Evolutionary conservation across 2,888 invertebrate species (phyloP).

Genomic region (Copidosoma aretas): DNA sequence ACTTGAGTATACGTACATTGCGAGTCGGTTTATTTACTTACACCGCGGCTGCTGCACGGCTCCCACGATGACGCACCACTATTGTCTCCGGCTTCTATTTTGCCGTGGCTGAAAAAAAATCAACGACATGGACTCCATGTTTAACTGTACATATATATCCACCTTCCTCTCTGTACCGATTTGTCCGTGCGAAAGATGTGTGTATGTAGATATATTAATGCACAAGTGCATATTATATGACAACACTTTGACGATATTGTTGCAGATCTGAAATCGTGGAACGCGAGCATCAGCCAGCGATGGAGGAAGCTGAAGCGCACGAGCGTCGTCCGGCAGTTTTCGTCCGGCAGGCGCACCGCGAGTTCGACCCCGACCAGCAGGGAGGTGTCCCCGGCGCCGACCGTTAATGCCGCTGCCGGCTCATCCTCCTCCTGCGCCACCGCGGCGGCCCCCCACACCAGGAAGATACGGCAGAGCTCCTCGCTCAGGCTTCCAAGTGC

Average conservation of each 20-base stretch:
- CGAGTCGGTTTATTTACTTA: too few species aligned
- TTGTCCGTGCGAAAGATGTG: not conserved
- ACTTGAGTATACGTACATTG: too few species aligned
- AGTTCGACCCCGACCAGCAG: constrained; percentile 58
- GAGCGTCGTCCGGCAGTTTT: constrained; percentile 19
- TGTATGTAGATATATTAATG: not conserved
- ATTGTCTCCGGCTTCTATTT: constrained; percentile 36
- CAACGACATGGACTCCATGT: too few species aligned
- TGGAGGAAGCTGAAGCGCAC: constrained; percentile 77
- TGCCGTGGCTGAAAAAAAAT: not conserved
- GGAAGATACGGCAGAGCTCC: constrained; percentile 58
- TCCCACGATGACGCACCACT: constrained; percentile 27
- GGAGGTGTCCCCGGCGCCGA: constrained; percentile 58
- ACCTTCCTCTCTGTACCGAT: not conserved
- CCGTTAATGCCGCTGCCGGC: constrained; percentile 38
- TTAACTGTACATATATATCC: too few species aligned
- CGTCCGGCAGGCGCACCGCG: constrained; percentile 41
- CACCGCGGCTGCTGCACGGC: not conserved
- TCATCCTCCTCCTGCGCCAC: not conserved
- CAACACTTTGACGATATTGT: too few species aligned
- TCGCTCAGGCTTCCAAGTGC: constrained; percentile 64
- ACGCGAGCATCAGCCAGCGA: constrained; percentile 77
- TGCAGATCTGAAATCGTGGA: constrained; percentile 75
- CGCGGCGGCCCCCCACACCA: constrained; percentile 45
- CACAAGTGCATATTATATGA: too few species aligned